Percentiles rank a stretch among this genome's conserved stretches.
Evolutionary conservation across 2,888 invertebrate genomes (phyloP).

Genomic region (Drosophila tripunctata): DNA sequence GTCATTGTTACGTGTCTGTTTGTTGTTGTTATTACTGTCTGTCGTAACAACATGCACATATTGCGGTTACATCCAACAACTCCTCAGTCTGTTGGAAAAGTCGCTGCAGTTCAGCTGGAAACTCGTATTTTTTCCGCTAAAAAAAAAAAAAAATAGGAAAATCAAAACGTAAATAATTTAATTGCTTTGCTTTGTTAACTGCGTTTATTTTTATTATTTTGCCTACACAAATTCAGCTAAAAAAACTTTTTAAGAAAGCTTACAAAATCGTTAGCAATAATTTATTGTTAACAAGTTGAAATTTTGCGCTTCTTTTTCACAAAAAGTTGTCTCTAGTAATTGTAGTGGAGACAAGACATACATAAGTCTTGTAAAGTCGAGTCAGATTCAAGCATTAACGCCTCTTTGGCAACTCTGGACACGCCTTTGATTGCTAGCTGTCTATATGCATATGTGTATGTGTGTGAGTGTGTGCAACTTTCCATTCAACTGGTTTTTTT

Average conservation of each 20-base stretch:
- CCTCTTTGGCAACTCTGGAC: slow-evolving; percentile 43
- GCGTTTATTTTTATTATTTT: not conserved
- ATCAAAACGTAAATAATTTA: slow-evolving; percentile 15
- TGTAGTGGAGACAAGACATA: slow-evolving; percentile 20
- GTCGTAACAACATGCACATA: slow-evolving; percentile 60
- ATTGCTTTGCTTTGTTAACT: slow-evolving; percentile 31
- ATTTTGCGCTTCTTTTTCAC: slow-evolving; percentile 7
- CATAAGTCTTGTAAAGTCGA: not conserved
- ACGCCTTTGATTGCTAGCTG: slow-evolving; percentile 34
- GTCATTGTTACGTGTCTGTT: slow-evolving; percentile 26
- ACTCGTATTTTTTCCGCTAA: not conserved
- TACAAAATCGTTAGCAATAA: not conserved
- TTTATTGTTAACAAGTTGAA: not conserved
- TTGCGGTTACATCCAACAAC: slow-evolving; percentile 36
- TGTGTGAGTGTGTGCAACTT: slow-evolving; percentile 45
- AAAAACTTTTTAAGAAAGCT: not conserved
- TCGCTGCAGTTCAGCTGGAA: slow-evolving; percentile 21
- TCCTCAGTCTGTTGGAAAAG: slow-evolving; percentile 17
- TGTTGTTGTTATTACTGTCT: slow-evolving; percentile 41
- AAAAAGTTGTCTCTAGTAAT: slow-evolving; percentile 29
- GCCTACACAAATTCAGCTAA: not conserved
- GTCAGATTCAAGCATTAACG: slow-evolving; percentile 25
- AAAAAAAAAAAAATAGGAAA: slow-evolving; percentile 3
- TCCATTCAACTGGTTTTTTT: slow-evolving; percentile 59
- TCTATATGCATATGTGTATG: slow-evolving; percentile 18